phyloP scores from a whole-genome alignment of 2,113 vertebrate species.

The Dasypus novemcinctus region DNA sequence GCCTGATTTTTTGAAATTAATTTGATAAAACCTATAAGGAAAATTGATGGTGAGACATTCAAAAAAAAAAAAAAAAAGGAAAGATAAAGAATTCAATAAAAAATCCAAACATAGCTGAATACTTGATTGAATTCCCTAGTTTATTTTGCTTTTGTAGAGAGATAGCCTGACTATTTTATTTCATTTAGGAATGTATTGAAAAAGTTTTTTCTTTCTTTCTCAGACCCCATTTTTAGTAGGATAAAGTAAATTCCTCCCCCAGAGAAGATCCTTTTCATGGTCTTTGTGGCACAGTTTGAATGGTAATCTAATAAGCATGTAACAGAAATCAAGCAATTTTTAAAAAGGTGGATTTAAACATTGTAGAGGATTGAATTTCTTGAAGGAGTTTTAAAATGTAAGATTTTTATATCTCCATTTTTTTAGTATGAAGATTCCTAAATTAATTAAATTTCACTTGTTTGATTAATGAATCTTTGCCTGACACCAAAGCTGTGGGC shows the following conservation, averaged over 20 bases:
- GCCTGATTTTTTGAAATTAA: background rate
- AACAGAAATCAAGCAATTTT: background rate
- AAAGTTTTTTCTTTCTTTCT: too few species aligned
- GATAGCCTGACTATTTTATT: background rate
- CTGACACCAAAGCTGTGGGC: background rate
- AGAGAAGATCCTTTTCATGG: background rate
- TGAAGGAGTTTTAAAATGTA: background rate
- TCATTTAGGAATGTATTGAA: background rate
- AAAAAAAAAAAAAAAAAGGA: background rate
- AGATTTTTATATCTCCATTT: background rate
- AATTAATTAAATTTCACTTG: conserved; percentile 16
- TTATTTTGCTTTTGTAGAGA: conserved; percentile 16
- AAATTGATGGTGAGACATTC: background rate
- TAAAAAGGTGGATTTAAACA: background rate
- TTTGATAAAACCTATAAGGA: conserved; percentile 10
- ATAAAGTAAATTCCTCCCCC: background rate
- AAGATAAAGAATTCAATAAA: conserved; percentile 15
- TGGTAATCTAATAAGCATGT: background rate
- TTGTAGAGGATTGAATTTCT: background rate
- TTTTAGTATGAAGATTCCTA: background rate
- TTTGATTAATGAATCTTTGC: background rate
- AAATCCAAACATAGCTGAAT: background rate
- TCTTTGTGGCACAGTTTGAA: background rate
- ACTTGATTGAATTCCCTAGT: background rate
- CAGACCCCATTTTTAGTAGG: background rate